Evolutionary conservation across 1,140 invertebrate genomes (phyloP).

Genomic region (Bombus huntii): DNA sequence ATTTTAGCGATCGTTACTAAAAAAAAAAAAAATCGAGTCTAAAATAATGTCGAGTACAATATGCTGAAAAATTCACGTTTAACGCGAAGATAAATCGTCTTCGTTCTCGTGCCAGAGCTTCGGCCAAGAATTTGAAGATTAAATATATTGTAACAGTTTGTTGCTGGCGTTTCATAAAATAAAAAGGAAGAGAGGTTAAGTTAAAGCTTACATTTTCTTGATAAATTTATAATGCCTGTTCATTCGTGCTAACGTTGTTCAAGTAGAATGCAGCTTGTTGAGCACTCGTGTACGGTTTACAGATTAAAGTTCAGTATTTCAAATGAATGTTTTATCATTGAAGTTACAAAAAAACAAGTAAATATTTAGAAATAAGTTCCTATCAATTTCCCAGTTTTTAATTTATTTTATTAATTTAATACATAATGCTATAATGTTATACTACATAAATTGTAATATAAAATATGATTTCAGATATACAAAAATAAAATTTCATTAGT

Average conservation of each 20-base stretch:
- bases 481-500: no score
- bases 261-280: neutral
- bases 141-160: neutral
- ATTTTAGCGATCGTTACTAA: neutral
- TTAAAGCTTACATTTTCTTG: neutral
- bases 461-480: neutral
- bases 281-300: neutral
- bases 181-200: neutral
- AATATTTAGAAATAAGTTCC: neutral
- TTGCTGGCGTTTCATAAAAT: neutral
- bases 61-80: neutral
- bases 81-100: neutral
- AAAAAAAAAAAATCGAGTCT: no score
- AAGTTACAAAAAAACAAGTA: neutral
- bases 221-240: neutral
- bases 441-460: neutral
- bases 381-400: neutral
- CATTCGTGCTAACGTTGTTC: neutral
- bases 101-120: neutral
- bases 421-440: no score
- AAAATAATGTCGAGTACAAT: neutral
- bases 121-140: neutral
- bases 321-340: no score
- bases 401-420: neutral
- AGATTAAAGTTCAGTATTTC: neutral